Evolutionary conservation across 2,888 invertebrate species (phyloP).

Genomic region (Taphrorychus bicolor): DNA sequence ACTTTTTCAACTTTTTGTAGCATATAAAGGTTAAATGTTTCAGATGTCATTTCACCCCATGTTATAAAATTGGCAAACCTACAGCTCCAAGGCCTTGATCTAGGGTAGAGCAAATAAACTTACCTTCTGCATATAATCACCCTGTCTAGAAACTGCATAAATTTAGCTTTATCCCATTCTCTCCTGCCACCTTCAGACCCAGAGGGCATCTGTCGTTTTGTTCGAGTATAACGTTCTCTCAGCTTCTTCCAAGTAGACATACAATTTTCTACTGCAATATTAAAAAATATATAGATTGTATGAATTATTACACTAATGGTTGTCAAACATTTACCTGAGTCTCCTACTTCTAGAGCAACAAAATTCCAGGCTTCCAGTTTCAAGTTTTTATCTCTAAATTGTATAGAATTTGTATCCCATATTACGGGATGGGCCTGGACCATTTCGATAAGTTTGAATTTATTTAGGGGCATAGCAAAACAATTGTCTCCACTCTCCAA

Average conservation of each 20-base stretch:
- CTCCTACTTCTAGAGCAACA: neutral
- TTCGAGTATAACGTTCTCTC: neutral
- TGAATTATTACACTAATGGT: no score
- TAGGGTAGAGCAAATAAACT: no score
- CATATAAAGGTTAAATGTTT: no score
- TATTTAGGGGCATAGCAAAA: neutral
- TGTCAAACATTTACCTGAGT: neutral
- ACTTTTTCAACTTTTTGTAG: no score
- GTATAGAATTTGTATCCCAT: slow-evolving; percentile 1
- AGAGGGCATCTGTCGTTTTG: neutral
- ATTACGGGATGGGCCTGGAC: neutral
- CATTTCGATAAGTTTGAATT: neutral
- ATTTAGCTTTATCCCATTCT: neutral
- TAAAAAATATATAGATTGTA: neutral
- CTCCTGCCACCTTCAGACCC: neutral
- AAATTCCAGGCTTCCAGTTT: neutral
- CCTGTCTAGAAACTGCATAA: neutral
- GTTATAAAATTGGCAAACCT: no score
- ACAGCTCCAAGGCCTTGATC: no score
- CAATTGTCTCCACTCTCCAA: no score
- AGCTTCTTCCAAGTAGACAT: neutral
- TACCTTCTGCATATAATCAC: neutral
- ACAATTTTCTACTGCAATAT: slow-evolving; percentile 1
- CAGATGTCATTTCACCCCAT: no score
- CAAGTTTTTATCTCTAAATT: neutral